These are phyloP conservation scores for Axinella damicornis DNA, from an alignment of 37 sponge, comb jelly and placozoan species.

Conservation along the genomic window DNA sequence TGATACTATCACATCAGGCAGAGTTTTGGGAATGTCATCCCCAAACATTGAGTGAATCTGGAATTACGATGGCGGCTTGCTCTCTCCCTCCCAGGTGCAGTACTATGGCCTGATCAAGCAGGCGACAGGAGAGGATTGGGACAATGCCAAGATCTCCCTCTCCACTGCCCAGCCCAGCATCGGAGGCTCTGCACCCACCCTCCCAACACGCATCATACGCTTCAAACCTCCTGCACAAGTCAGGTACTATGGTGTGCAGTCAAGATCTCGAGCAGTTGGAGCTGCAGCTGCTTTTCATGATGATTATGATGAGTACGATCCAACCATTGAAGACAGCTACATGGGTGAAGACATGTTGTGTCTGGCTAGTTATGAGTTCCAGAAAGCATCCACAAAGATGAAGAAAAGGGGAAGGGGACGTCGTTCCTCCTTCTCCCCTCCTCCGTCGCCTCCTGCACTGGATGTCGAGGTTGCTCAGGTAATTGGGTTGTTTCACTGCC, in stretches of 20 bases:
- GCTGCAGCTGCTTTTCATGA: background rate
- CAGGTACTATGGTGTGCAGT: no score
- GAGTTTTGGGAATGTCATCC: no score
- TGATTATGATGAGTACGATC: background rate
- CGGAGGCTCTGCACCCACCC: conserved; percentile 62
- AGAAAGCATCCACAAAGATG: no score
- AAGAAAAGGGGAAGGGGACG: no score
- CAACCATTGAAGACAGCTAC: background rate
- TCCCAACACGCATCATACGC: conserved; percentile 24
- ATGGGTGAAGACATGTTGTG: no score
- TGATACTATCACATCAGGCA: no score
- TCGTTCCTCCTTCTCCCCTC: background rate
- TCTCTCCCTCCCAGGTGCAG: conserved; percentile 73
- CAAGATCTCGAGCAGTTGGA: no score
- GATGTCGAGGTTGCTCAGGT: conserved; percentile 7
- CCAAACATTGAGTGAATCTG: no score
- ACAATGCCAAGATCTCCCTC: conserved; percentile 68
- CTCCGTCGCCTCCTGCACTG: conserved; percentile 22
- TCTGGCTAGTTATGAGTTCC: no score
- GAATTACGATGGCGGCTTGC: no score
- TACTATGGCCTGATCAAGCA: conserved; percentile 82
- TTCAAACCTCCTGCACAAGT: conserved; percentile 12
- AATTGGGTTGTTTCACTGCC: no score
- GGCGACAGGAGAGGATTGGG: conserved; percentile 84
- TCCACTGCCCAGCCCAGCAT: conserved; percentile 82